phyloP scores from a whole-genome alignment of 2,113 vertebrate genomes.

The Xenopus tropicalis region UCB_Xtro_10.0 CM004447.2:74949501-74950000 shows the following conservation, averaged over 20 bases:
- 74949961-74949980: constrained; percentile 43
- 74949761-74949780: constrained; percentile 65
- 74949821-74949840: constrained; percentile 70
- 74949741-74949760: constrained; percentile 45
- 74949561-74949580: constrained; percentile 38
- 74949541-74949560: constrained; percentile 28
- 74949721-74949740: constrained; percentile 32
- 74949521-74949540: constrained; percentile 55
- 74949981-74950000: constrained; percentile 63
- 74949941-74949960: constrained; percentile 51
- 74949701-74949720: fast-evolving
- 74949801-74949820: constrained; percentile 65
- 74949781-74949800: constrained; percentile 58
- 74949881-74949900: constrained; percentile 61
- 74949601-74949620: constrained; percentile 63
- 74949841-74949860: constrained; percentile 63
- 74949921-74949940: constrained; percentile 58
- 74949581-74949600: constrained; percentile 38
- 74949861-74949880: constrained; percentile 75
- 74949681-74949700: constrained; percentile 29
- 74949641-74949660: constrained; percentile 70
- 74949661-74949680: constrained; percentile 51
- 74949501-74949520: background rate
- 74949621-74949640: constrained; percentile 66
- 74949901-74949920: constrained; percentile 66